Evolutionary conservation across 2,113 vertebrate genomes (phyloP).

Genomic region (Ariopsis seemanni): DNA sequence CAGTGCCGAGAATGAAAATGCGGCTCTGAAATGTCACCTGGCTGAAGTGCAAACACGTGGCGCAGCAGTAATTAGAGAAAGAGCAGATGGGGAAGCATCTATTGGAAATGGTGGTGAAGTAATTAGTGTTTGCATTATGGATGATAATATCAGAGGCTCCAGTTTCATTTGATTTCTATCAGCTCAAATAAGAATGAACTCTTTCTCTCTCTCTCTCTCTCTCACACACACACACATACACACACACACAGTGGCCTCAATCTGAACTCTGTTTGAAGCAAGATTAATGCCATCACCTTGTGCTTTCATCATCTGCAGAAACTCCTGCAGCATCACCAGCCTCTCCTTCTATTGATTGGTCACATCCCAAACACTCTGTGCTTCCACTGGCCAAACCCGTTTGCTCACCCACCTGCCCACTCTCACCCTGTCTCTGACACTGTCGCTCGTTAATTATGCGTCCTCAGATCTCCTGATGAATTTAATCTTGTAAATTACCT

Average conservation of each 20-base stretch:
- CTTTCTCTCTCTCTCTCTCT: not conserved
- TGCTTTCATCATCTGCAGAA: slow-evolving; percentile 63
- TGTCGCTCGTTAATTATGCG: slow-evolving; percentile 71
- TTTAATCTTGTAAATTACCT: slow-evolving; percentile 80
- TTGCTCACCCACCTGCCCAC: slow-evolving; percentile 41
- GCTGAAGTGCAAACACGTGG: slow-evolving; percentile 14
- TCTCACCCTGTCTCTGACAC: slow-evolving; percentile 60
- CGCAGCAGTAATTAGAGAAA: slow-evolving; percentile 20
- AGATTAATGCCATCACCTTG: slow-evolving; percentile 68
- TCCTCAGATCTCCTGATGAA: slow-evolving; percentile 73
- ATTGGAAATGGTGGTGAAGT: slow-evolving; percentile 28
- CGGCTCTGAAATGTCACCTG: slow-evolving; percentile 37
- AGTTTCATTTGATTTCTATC: slow-evolving; percentile 43
- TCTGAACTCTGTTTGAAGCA: slow-evolving; percentile 51
- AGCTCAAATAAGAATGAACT: slow-evolving; percentile 25
- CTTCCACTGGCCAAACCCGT: slow-evolving; percentile 31
- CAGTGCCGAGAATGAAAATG: not conserved
- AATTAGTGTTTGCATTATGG: slow-evolving; percentile 50
- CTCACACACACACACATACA: slow-evolving; percentile 16
- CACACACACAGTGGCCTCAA: slow-evolving; percentile 49
- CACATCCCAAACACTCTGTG: too few relatives aligned
- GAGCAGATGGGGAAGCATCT: slow-evolving; percentile 14
- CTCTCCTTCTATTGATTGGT: slow-evolving; percentile 53
- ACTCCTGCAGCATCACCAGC: slow-evolving; percentile 61
- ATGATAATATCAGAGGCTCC: slow-evolving; percentile 36